Percentiles rank a stretch among this genome's conserved stretches.
Conservation (phyloP, 2,797 vertebrate genomes). For the Hemibagrus guttatus region DNA sequence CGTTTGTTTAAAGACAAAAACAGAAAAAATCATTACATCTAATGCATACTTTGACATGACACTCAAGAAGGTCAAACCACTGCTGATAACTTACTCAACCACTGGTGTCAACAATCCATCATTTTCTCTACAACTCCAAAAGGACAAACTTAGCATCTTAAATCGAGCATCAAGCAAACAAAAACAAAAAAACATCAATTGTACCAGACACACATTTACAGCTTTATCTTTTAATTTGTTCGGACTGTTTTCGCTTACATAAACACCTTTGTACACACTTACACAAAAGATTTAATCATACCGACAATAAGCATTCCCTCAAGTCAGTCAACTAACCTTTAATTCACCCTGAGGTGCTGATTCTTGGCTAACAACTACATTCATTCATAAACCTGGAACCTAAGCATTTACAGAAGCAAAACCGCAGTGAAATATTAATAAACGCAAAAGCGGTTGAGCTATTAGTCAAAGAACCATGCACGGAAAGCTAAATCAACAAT, state of each 20-base stretch:
- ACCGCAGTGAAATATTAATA: background rate
- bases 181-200: background rate
- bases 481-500: background rate
- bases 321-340: background rate
- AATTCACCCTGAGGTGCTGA: background rate
- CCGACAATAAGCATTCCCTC: background rate
- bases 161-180: background rate
- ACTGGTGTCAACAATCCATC: slow-evolving; percentile 24
- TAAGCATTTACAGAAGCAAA: background rate
- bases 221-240: background rate
- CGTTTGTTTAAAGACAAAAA: background rate
- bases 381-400: background rate
- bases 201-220: background rate
- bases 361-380: background rate
- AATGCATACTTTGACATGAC: slow-evolving; percentile 15
- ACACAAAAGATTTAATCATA: no score
- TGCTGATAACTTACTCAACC: slow-evolving; percentile 19
- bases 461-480: background rate
- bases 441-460: background rate
- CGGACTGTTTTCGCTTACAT: background rate
- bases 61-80: slow-evolving; percentile 25
- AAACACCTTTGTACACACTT: background rate
- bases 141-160: background rate
- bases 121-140: background rate
- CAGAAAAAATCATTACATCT: background rate